Conservation (phyloP, 1,140 invertebrate genomes). For the Drosophila tristis region DNA sequence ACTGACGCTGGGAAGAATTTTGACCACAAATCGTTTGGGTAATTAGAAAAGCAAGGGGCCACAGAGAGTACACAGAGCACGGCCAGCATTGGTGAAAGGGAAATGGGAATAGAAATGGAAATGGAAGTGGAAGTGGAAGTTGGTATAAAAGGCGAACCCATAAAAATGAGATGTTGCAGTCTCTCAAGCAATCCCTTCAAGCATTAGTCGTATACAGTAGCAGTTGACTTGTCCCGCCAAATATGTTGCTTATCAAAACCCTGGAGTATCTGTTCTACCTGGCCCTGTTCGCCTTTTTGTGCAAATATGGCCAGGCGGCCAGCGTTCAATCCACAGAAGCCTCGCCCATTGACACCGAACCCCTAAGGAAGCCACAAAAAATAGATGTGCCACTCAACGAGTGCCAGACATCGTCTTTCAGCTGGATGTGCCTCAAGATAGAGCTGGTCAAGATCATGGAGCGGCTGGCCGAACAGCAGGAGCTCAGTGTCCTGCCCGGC, state of each 20-base stretch:
- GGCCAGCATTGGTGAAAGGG: slow-evolving; percentile 69
- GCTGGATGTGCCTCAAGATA: slow-evolving; percentile 90
- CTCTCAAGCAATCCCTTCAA: slow-evolving; percentile 28
- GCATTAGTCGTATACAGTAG: slow-evolving; percentile 16
- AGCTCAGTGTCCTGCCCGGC: slow-evolving; percentile 87
- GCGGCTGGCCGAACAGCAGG: slow-evolving; percentile 86
- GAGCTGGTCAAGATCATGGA: slow-evolving; percentile 92
- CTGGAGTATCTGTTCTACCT: slow-evolving; percentile 77
- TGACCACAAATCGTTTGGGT: slow-evolving; percentile 77
- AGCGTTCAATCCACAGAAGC: slow-evolving; percentile 56
- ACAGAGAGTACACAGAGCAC: slow-evolving; percentile 38
- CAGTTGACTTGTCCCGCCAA: slow-evolving; percentile 16
- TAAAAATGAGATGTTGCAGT: slow-evolving; percentile 67
- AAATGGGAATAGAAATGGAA: slow-evolving; percentile 56
- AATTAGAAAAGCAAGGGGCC: slow-evolving; percentile 73
- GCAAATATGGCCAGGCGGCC: slow-evolving; percentile 66
- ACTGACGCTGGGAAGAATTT: slow-evolving; percentile 81
- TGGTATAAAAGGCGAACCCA: slow-evolving; percentile 62
- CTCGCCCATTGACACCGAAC: slow-evolving; percentile 23
- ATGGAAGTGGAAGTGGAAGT: slow-evolving; percentile 7
- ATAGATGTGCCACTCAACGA: slow-evolving; percentile 80
- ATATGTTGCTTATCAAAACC: slow-evolving; percentile 69
- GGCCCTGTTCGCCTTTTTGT: slow-evolving; percentile 66
- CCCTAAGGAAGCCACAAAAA: slow-evolving; percentile 39
- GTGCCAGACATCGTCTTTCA: slow-evolving; percentile 88